Evolutionary conservation across 2,797 vertebrate genomes (phyloP).

Genomic region (Leptoclinus maculatus): DNA sequence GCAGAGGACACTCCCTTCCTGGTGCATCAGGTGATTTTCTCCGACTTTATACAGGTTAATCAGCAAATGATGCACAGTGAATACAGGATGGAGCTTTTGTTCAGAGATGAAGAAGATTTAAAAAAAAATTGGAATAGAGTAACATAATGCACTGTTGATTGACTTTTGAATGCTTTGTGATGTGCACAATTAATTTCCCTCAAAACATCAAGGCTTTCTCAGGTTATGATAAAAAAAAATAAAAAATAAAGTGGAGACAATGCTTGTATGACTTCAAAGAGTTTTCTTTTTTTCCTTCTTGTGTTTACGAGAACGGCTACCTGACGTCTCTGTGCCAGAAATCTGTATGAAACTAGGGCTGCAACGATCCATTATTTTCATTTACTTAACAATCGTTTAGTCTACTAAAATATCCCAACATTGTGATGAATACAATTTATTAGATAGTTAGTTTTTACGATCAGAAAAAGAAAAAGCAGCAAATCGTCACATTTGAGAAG

Average conservation of each 20-base stretch:
- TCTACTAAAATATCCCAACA: neutral
- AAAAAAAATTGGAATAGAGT: neutral
- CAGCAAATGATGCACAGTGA: neutral
- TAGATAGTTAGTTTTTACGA: neutral
- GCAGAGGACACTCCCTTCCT: slow-evolving; percentile 19
- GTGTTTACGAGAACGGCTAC: neutral
- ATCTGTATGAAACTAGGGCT: neutral
- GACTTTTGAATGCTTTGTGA: neutral
- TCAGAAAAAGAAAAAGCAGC: neutral
- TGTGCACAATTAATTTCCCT: neutral
- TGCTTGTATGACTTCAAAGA: neutral
- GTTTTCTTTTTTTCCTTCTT: neutral
- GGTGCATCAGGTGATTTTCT: neutral
- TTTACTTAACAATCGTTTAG: neutral
- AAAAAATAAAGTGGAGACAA: neutral
- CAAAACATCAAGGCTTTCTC: neutral
- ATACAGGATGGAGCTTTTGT: neutral
- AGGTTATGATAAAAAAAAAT: neutral
- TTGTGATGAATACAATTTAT: neutral
- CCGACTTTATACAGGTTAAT: slow-evolving; percentile 9
- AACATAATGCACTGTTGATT: neutral
- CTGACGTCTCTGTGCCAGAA: too few relatives aligned
- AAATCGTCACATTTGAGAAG: neutral
- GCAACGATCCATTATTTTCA: neutral
- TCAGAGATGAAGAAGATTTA: neutral